Evolutionary conservation across 2,113 vertebrate species (phyloP).

Genomic region (Pseudorasbora parva): DNA sequence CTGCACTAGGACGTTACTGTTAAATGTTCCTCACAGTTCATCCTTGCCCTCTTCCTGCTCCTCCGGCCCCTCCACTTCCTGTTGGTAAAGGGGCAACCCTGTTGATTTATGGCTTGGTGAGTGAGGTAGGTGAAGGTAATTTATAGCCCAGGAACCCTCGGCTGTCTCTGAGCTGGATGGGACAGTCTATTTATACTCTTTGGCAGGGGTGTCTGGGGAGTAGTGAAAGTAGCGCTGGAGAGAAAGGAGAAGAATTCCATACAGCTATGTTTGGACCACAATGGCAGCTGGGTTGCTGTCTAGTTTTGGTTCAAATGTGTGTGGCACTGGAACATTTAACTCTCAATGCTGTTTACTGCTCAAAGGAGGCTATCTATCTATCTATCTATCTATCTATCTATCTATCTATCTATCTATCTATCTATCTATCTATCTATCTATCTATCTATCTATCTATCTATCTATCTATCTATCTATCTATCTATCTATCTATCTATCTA

Average conservation of each 20-base stretch:
- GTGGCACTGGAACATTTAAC: constrained; percentile 64
- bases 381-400: too few relatives aligned
- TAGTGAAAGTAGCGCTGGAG: constrained; percentile 57
- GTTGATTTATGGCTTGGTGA: constrained; percentile 64
- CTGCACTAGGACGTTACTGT: not conserved
- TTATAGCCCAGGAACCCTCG: constrained; percentile 62
- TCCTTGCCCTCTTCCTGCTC: constrained; percentile 31
- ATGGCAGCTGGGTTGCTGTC: constrained; percentile 54
- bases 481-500: not conserved
- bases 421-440: not conserved
- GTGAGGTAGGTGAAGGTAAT: constrained; percentile 64
- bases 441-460: not conserved
- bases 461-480: not conserved
- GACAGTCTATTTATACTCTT: constrained; percentile 69
- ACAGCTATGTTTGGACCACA: constrained; percentile 59
- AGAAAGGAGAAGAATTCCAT: constrained; percentile 59
- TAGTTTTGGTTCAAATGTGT: constrained; percentile 57
- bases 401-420: not conserved
- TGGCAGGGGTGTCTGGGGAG: constrained; percentile 56
- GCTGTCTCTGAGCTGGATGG: constrained; percentile 59
- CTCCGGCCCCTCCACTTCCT: constrained; percentile 15
- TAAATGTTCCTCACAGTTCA: constrained; percentile 26
- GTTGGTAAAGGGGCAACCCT: constrained; percentile 37
- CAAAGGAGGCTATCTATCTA: not conserved
- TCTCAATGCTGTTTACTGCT: not conserved